Evolutionary conservation across 2,113 vertebrate genomes (phyloP).

Genomic region (Chloebia gouldiae): DNA sequence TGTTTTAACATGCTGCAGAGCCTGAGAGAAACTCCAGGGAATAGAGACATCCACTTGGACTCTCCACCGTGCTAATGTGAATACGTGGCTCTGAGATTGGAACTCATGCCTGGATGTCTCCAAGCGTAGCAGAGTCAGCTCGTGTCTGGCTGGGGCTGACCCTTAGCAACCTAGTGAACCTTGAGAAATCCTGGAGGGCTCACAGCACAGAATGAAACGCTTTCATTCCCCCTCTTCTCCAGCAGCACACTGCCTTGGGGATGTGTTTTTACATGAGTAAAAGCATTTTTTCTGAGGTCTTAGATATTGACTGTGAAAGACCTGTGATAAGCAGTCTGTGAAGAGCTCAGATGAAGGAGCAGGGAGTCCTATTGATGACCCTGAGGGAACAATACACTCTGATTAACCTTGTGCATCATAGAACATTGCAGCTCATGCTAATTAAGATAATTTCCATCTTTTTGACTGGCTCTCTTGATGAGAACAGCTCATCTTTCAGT

Average conservation of each 20-base stretch:
- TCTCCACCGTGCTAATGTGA: constrained; percentile 27
- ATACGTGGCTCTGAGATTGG: constrained; percentile 39
- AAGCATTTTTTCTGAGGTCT: not conserved
- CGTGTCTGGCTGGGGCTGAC: constrained; percentile 56
- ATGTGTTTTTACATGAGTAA: not conserved
- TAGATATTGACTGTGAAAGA: not conserved
- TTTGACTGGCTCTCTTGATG: not conserved
- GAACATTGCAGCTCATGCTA: not conserved
- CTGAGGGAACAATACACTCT: not conserved
- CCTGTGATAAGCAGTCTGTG: not conserved
- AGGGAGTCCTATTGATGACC: not conserved
- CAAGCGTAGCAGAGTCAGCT: constrained; percentile 42
- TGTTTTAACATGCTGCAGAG: not conserved
- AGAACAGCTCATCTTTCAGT: not conserved
- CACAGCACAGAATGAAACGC: not conserved
- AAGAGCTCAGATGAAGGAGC: not conserved
- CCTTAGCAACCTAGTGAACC: constrained; percentile 60
- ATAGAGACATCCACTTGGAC: constrained; percentile 23
- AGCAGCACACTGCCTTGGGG: not conserved
- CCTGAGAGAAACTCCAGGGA: constrained; percentile 1
- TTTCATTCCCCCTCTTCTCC: constrained; percentile 37
- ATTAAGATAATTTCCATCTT: not conserved
- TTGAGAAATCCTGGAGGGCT: constrained; percentile 59
- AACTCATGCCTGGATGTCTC: constrained; percentile 44
- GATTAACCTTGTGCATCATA: not conserved